Evolutionary conservation across 2,888 invertebrate genomes (phyloP), one percentile per base, ranked within the genome.

Genomic region (Hemaris fuciformis): DNA sequence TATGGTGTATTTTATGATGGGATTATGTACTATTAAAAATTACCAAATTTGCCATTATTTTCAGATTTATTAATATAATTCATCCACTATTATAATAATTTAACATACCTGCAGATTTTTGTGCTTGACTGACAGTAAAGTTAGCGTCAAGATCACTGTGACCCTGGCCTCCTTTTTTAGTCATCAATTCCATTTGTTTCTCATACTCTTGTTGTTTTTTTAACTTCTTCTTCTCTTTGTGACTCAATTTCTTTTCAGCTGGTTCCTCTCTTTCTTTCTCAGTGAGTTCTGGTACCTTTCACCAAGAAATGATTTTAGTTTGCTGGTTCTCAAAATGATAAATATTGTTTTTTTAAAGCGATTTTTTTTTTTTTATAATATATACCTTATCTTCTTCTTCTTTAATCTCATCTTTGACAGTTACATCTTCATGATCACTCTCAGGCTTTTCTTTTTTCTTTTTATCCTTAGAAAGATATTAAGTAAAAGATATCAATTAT

Each of bases 121-220:
- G 94, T 73, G 95, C 94, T 93, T 96, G 96, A 3, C 99, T 99
- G 66, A 99, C 97, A 3, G 99, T 98, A 83, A 99, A 99, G 87
- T 99, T 99, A 41, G 96, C 96, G 63, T 97, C 98, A 15, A 98
- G 90, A 62, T 98, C 97, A 43, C 97, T 97, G 81, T 97, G 97
- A 0, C 97, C 98, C 81, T 97, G 96, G 0, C 98, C 97, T 20
- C 97, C 97, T 84, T 97, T 97, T 81, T 96, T 97, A 1, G 96
- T 95, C 88, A 98, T 88, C 72, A 96, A 81, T 81, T 98, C 97
- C 94, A 98, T 93, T 80, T 97, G 97, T 75, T 96, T 96, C 78
- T 98, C 97, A 85, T 97, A 98, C 78, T 98, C 98, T 79, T 96
- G 95, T 88, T 96, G 95, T 73, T 98, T 98, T 83, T 98, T 98